A percentile compares a stretch with the other conserved stretches of the same genome.
Evolutionary conservation across 23 tunicate species (phyloP).

Genomic region (Clavelina lepadiformis): DNA sequence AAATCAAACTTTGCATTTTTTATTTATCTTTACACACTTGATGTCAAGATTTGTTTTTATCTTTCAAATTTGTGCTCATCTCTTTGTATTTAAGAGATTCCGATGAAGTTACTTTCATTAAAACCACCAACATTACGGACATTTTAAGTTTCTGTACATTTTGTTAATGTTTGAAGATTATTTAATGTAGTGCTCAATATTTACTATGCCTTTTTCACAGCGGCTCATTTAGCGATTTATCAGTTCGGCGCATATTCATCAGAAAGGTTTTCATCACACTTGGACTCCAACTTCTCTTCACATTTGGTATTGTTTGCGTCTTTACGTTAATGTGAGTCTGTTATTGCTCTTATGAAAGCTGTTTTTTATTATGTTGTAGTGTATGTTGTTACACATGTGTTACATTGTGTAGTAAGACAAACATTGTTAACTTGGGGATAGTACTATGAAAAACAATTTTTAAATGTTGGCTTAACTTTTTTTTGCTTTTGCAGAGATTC

Average conservation of each 20-base stretch:
- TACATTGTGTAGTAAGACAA: too few species aligned
- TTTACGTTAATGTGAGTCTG: conserved; percentile 64
- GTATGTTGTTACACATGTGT: too few species aligned
- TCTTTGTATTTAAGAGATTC: too few species aligned
- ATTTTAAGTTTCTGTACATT: too few species aligned
- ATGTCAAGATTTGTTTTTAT: too few species aligned
- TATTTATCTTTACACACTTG: too few species aligned
- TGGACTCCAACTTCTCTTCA: conserved; percentile 76
- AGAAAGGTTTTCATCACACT: conserved; percentile 79
- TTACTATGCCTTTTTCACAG: neutral
- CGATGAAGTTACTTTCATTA: too few species aligned
- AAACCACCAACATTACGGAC: too few species aligned
- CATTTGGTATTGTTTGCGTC: conserved; percentile 83
- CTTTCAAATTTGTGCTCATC: too few species aligned
- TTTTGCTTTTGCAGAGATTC: conserved; percentile 43
- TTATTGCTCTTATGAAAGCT: neutral
- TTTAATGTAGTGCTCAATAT: neutral
- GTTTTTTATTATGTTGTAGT: neutral
- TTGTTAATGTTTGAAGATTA: neutral
- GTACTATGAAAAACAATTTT: too few species aligned
- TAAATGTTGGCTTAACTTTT: neutral
- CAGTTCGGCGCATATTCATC: conserved; percentile 72
- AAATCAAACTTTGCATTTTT: too few species aligned
- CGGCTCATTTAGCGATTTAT: conserved; percentile 49
- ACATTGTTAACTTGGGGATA: too few species aligned